Base-by-base conservation (phyloP, 2,797 vertebrate species). In the Arctocebus calabarensis region DNA sequence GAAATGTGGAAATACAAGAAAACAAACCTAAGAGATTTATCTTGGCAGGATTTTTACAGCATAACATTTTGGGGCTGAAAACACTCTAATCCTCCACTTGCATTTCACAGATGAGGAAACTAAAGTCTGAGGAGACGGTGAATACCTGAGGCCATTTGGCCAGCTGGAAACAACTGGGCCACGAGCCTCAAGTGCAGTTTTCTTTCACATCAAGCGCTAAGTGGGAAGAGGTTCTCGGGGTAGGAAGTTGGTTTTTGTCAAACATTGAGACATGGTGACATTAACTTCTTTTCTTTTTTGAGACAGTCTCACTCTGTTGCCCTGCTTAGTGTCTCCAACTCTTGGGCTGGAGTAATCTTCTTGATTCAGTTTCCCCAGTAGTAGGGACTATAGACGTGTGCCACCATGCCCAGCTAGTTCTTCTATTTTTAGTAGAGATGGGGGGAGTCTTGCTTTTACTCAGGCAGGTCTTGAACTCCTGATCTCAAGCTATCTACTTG, bases 21-120 rank as follows among this genome's bases (percentile, higher is more conserved):
- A 95, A 88, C 57, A 82, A 79, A 90, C 62, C 34, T 43, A 66
- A 93, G 61, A 94, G 57, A 62, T 95, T 94, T 94, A 43, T 92
- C 68, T 97, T 94, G 95, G 94, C 90, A 94, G 87, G 27, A 75
- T 87, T 83, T 93, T 90, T 23, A 52, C 43, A 86, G 83, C 78
- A 57, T 83, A 92, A 84, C 64, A 68, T 90, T 43, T 73, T 34
- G 37, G 78, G 62, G 61, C n/a, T 87, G 55, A 86, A 82, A 83
- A 77, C 34, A 45, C 43, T 77, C 34, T 81, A 19, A 43, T 90
- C 40, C 32, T 78, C 62, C 32, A 55, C 68, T 90, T 2, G 8
- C 19, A 85, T 25, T 52, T 82, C 22, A 90, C 2, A 77, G 48
- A 92, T 55, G 5, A 70, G 22, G 73, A 97, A 96, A 97, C 85